Evolutionary conservation across 2,888 invertebrate species (phyloP), one percentile per base, ranked within the genome.

Genomic region (Griposia aprilina): DNA sequence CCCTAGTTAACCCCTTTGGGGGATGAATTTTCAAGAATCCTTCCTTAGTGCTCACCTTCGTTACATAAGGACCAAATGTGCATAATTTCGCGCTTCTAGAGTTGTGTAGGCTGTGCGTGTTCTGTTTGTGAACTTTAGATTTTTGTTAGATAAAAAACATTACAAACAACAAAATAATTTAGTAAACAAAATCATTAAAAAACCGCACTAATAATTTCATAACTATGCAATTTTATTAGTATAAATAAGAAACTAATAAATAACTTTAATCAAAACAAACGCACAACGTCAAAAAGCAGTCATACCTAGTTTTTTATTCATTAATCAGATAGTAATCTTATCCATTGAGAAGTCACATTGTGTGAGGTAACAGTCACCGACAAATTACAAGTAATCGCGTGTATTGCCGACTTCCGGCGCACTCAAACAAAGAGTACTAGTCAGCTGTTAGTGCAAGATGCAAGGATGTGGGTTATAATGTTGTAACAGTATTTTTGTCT

Each of bases 351-450:
- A 66, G 41, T n/a, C 52, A 52, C 26, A 70, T 66, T 68, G 79
- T 83, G 23, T 63, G 67, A 62, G 48, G 23, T 66, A 66, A 50
- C 48, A 57, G 45, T 36, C 57, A 55, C 30, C 15, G 55, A 57
- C 30, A 69, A 79, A 70, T 71, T 75, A 62, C 60, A 71, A 68
- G 59, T n/a, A 26, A 41, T 48, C 55, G 20, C n/a, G 60, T 81
- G 15, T 68, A 80, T 74, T 82, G 60, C 48, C 15, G n/a, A 62
- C 72, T 65, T 84, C 82, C 74, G 80, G 36, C 23, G 55, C 36
- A 55, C 41, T 63, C 36, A 7, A 72, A 79, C 55, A 68, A 59
- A 60, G 36, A 71, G 41, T 67, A 57, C 26, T 36, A 15, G 17
- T 59, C 55, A 76, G 82, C 71, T 82, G 71, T 52, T 59, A 17